phyloP scores from a whole-genome alignment of 1,140 invertebrate genomes.

The Hetaerina americana region DNA sequence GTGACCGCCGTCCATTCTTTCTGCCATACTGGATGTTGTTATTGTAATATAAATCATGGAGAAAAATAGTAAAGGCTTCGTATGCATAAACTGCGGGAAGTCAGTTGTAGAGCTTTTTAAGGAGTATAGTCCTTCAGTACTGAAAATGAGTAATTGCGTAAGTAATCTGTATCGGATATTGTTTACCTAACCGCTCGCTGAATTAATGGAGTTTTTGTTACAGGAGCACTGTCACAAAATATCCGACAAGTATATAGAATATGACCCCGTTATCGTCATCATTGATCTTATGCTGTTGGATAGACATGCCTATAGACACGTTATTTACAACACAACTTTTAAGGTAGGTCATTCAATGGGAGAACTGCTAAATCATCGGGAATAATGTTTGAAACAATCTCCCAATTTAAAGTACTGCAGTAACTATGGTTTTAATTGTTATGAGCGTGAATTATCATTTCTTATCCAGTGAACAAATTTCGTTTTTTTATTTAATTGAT shows the following conservation, averaged over 20 bases:
- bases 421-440: background rate
- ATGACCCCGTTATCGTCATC: conserved; percentile 68
- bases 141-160: conserved; percentile 60
- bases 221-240: conserved; percentile 55
- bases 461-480: no score
- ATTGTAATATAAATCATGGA: no score
- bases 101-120: conserved; percentile 44
- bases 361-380: no score
- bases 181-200: background rate
- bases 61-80: no score
- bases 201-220: conserved; percentile 23
- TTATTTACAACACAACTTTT: conserved; percentile 53
- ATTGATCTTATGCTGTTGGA: conserved; percentile 70
- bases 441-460: no score
- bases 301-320: conserved; percentile 63
- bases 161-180: conserved; percentile 22
- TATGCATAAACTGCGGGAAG: conserved; percentile 52
- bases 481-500: background rate
- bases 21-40: no score
- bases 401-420: background rate
- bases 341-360: no score
- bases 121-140: conserved; percentile 49
- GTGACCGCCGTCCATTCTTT: no score
- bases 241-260: conserved; percentile 82
- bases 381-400: no score